Evolutionary conservation across 2,888 invertebrate species (phyloP).

Genomic region (Mamestra brassicae): DNA sequence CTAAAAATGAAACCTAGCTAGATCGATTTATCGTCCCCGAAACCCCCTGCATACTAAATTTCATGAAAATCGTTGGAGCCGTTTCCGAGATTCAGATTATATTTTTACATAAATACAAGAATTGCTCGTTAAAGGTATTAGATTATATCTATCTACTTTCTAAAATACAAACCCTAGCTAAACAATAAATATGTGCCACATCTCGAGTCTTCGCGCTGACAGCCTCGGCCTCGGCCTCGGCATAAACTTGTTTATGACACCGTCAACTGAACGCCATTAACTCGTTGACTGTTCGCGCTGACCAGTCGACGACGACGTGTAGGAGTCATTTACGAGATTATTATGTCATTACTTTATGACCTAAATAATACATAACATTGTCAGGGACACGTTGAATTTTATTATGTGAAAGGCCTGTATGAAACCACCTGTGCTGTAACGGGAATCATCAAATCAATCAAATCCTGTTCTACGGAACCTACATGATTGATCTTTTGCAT

Average conservation of each 20-base stretch:
- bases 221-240: conserved; percentile 33
- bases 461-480: no score
- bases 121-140: no score
- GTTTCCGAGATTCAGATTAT: no score
- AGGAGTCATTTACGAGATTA: conserved; percentile 20
- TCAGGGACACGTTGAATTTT: background rate
- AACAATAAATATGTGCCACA: conserved; percentile 42
- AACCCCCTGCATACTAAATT: no score
- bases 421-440: no score
- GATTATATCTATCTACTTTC: background rate
- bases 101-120: no score
- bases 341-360: conserved; percentile 39
- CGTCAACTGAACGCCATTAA: conserved; percentile 55
- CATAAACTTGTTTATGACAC: conserved; percentile 62
- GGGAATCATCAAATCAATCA: no score
- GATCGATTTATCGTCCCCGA: no score
- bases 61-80: no score
- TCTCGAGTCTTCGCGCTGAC: conserved; percentile 34
- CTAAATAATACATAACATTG: background rate
- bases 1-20: no score
- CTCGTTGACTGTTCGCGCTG: conserved; percentile 52
- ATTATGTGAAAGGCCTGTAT: background rate
- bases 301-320: conserved; percentile 44
- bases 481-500: no score
- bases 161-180: conserved; percentile 38